Base-by-base conservation (phyloP, 2,113 vertebrate genomes). In the Malaclemys terrapin region DNA sequence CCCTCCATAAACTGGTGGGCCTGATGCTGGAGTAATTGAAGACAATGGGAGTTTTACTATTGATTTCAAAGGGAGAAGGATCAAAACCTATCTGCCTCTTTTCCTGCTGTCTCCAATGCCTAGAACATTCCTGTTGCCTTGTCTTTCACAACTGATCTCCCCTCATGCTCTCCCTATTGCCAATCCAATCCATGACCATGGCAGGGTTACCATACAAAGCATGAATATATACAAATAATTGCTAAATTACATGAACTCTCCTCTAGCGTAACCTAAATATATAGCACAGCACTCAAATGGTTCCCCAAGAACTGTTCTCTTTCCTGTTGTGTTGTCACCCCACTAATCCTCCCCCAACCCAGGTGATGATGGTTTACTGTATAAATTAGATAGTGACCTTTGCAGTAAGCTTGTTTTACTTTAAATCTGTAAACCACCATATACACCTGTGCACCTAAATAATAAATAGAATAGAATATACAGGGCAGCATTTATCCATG, bases 21-120 rank as follows among this genome's bases (percentile, higher is more conserved):
- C 35, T 69, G 62, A 69, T 35, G 16, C 35, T 69, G 65, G 35
- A 6, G 10, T 86, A 2, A 0, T 75, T n/a, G 75, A 10, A 2
- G 2, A 56, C 0, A 1, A 45, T 3, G 69, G 12, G 59, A 3
- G 0, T 53, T 93, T 90, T 29, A 7, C 12, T 54, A 2, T 38
- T 88, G 24, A 31, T 31, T 54, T 95, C 38, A 78, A 1, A 17
- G 57, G 22, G 8, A 75, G 25, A 7, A 78, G 49, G 45, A 81
- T 24, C 1, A 0, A 8, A 10, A 49, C 2, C 13, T 38, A n/a
- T 54, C 7, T 24, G 80, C 22, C n/a, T 56, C 22, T 38, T 25
- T 82, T 82, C 35, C 49, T 56, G 80, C 13, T 12, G 7, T 35
- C 35, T 54, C 52, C 80, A 38, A 25, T 82, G n/a, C 52, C 80